Base-by-base conservation (phyloP, 1,140 invertebrate species). In the Orchesella cincta region DNA sequence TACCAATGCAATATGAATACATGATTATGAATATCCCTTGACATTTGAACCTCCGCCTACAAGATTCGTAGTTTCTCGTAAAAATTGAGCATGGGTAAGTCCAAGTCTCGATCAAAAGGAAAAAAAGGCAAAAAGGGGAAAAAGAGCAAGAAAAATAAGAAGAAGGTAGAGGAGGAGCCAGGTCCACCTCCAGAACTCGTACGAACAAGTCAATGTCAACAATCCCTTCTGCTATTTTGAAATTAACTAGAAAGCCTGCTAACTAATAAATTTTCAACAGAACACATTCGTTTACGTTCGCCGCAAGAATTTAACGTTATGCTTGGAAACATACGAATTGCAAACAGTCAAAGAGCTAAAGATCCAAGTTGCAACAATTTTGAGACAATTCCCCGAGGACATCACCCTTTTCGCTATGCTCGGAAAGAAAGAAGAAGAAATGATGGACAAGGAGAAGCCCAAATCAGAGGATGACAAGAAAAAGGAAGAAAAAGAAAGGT, bases 71-170 rank as follows among this genome's bases (percentile, higher is more conserved):
- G n/a, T n/a, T n/a, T n/a, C n/a, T n/a, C n/a, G n/a, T n/a, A n/a
- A n/a, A n/a, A n/a, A n/a, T n/a, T n/a, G n/a, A 57, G 23, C 5
- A 73, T 36, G 71, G 71, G 71, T 14, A 73, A 73, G 29, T 73
- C 39, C 20, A 51, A 51, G 29, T 26, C n/a, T n/a, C n/a, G 46
- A 35, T 31, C 34, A 23, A 51, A 29, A 29, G 36, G 23, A 73
- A 46, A 46, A 18, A 73, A 73, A 46, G 36, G 36, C 33, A 46
- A 46, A 16, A 46, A 73, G 36, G 31, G 67, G 14, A 71, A 71
- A 23, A 73, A 73, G 26, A 28, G 71, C 8, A 46, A 33, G 16
- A 71, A 71, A 29, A 71, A 73, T 2, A 46, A 46, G 23, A 51
- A 46, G 23, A 31, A 14, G 26, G 36, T 8, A n/a, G 29, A 67